Conservation (phyloP, 2,797 vertebrate species). For the Amniataba percoides region DNA sequence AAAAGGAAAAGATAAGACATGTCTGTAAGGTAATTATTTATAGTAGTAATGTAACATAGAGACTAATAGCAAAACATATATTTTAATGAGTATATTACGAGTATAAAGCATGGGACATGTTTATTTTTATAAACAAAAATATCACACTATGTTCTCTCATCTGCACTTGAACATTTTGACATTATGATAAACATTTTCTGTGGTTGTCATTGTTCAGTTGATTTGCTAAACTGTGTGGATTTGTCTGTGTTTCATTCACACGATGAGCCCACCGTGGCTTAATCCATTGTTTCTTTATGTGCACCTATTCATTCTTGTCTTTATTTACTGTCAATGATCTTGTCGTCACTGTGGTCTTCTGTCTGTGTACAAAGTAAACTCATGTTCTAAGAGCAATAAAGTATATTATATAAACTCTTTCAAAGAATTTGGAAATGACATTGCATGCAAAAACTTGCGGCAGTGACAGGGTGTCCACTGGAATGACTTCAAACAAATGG, state of each 20-base stretch:
- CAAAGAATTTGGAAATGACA: conserved; percentile 73
- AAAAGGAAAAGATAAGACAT: conserved; percentile 71
- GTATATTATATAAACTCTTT: conserved; percentile 80
- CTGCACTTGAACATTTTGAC: conserved; percentile 71
- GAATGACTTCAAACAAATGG: conserved; percentile 20
- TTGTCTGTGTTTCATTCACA: conserved; percentile 80
- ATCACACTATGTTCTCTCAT: conserved; percentile 73
- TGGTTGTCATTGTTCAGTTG: conserved; percentile 80
- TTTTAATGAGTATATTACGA: conserved; percentile 86
- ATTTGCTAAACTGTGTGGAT: conserved; percentile 76
- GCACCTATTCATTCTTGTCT: conserved; percentile 76
- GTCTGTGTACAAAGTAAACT: conserved; percentile 86
- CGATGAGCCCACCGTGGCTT: conserved; percentile 63
- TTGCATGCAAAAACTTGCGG: conserved; percentile 56
- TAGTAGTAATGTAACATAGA: conserved; percentile 87
- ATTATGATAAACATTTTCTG: conserved; percentile 70
- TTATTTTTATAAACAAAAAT: conserved; percentile 89
- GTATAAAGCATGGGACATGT: conserved; percentile 86
- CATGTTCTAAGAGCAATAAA: conserved; percentile 91
- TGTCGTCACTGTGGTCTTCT: conserved; percentile 86
- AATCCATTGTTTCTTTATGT: conserved; percentile 78
- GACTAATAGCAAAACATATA: conserved; percentile 86
- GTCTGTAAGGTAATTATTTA: conserved; percentile 83
- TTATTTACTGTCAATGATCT: conserved; percentile 84
- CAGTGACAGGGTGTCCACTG: conserved; percentile 29